Evolutionary conservation across 2,888 invertebrate species (phyloP).

Genomic region (Bruchidius siliquastri): DNA sequence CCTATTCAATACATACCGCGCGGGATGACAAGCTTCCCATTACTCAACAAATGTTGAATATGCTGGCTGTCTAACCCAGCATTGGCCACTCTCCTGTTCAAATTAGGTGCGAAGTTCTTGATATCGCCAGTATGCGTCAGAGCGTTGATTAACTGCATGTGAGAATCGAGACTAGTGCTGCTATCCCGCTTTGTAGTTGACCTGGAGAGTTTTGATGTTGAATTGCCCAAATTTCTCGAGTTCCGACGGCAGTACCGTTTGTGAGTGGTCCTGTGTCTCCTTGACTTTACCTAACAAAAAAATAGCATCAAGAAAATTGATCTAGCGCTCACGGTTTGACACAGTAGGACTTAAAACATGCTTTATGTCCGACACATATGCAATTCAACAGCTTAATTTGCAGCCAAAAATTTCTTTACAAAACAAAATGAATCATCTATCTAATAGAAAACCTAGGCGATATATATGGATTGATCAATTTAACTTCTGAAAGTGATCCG

Average conservation of each 20-base stretch:
- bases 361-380: neutral
- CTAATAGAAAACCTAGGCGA: no score
- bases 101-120: constrained; percentile 52
- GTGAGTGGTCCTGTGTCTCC: constrained; percentile 43
- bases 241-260: constrained; percentile 33
- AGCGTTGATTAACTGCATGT: constrained; percentile 63
- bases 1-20: constrained; percentile 22
- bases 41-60: constrained; percentile 39
- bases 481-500: no score
- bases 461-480: no score
- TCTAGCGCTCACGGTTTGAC: no score
- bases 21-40: constrained; percentile 41
- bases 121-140: constrained; percentile 53
- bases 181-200: constrained; percentile 49
- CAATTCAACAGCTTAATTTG: neutral
- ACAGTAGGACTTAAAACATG: no score
- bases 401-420: neutral
- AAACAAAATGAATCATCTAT: no score
- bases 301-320: no score
- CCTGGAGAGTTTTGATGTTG: constrained; percentile 39
- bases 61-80: constrained; percentile 50
- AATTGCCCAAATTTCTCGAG: constrained; percentile 31
- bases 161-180: constrained; percentile 78
- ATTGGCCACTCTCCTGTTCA: constrained; percentile 49
- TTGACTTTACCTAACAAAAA: constrained; percentile 45